Conservation (phyloP, 2,888 invertebrate genomes). For the Urechis unicinctus region DNA sequence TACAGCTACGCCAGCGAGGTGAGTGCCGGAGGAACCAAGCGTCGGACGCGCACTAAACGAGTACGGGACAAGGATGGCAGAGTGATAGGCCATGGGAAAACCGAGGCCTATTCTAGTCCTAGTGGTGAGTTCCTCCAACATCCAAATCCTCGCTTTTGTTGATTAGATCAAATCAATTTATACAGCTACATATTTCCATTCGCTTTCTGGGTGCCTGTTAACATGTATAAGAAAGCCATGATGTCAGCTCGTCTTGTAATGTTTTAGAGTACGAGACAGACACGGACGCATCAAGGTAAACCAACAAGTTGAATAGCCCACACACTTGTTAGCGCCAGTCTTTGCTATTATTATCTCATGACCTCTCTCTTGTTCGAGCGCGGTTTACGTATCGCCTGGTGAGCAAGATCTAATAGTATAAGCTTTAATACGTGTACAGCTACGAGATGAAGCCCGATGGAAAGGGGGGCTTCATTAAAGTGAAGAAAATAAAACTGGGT, state of each 20-base stretch:
- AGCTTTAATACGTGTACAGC: not conserved
- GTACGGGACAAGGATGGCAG: conserved; percentile 40
- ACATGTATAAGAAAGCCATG: too few relatives aligned
- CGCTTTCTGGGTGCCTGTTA: not conserved
- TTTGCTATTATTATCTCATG: too few relatives aligned
- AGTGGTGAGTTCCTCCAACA: conserved; percentile 10
- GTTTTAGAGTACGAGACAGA: not conserved
- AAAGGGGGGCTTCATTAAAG: conserved; percentile 41
- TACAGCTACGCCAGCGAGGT: conserved; percentile 42
- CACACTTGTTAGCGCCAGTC: too few relatives aligned
- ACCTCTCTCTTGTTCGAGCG: too few relatives aligned
- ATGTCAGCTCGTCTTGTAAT: too few relatives aligned
- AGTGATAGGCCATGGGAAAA: conserved; percentile 38
- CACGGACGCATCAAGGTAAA: not conserved
- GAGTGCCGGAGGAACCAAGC: conserved; percentile 39
- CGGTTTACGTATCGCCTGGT: too few relatives aligned
- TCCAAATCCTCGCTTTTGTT: not conserved
- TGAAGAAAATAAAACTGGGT: conserved; percentile 33
- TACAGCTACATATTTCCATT: not conserved
- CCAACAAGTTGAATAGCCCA: too few relatives aligned
- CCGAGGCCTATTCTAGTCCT: conserved; percentile 25
- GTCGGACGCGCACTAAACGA: conserved; percentile 31
- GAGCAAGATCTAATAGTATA: too few relatives aligned
- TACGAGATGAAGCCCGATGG: conserved; percentile 26
- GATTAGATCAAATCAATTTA: not conserved